These are phyloP conservation scores for Sigmodon hispidus DNA, from an alignment of 2,113 vertebrate species.

Conservation along the genomic window DNA sequence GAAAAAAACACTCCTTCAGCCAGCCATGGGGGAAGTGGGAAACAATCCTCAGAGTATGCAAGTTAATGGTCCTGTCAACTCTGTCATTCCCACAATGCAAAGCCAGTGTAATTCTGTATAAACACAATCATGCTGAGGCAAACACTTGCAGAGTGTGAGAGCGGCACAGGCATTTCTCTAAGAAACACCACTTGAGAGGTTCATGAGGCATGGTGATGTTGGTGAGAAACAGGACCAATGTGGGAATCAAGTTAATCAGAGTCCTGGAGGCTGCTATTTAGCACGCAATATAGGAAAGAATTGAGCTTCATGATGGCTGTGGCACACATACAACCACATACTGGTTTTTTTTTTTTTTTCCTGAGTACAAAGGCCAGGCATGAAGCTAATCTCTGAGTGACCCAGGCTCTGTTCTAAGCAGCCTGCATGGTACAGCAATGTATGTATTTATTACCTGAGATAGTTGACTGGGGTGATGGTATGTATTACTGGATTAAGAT, in stretches of 20 bases:
- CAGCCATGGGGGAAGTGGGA: background rate
- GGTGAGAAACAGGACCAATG: conserved; percentile 32
- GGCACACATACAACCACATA: background rate
- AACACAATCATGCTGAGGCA: conserved; percentile 44
- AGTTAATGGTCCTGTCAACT: conserved; percentile 36
- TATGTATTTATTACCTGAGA: background rate
- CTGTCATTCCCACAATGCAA: background rate
- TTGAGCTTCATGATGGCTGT: background rate
- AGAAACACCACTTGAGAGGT: conserved; percentile 25
- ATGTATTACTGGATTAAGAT: background rate
- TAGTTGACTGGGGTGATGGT: background rate
- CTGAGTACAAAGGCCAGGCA: background rate
- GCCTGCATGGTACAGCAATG: background rate
- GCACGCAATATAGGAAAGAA: background rate
- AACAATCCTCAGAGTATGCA: background rate
- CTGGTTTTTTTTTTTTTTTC: no score
- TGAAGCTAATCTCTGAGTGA: background rate
- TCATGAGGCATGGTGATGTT: conserved; percentile 48
- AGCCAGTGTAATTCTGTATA: conserved; percentile 23
- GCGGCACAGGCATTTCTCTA: background rate
- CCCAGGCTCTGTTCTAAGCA: background rate
- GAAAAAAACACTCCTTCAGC: conserved; percentile 36
- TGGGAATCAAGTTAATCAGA: conserved; percentile 39
- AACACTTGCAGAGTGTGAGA: background rate
- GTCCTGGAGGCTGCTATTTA: background rate